phyloP scores from a whole-genome alignment of 1,140 invertebrate species.

The Proctacanthus coquilletti region DNA sequence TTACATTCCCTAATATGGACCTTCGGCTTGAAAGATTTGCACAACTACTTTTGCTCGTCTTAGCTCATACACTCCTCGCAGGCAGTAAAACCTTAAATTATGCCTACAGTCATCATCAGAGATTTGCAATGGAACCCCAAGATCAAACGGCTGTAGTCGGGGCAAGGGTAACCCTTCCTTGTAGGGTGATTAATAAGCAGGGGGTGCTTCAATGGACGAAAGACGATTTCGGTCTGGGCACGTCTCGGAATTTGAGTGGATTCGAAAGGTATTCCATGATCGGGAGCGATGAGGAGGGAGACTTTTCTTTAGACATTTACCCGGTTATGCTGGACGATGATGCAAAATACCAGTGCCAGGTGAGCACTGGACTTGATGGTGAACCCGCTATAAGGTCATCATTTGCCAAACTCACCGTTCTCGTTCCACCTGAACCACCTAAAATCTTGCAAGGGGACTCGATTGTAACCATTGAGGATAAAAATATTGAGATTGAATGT shows the following conservation, averaged over 20 bases:
- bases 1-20: too few species aligned
- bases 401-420: conserved; percentile 49
- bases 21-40: too few species aligned
- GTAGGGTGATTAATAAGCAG: conserved; percentile 52
- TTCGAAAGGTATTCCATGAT: conserved; percentile 71
- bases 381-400: conserved; percentile 47
- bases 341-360: conserved; percentile 61
- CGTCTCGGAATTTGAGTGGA: conserved; percentile 54
- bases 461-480: conserved; percentile 54
- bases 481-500: conserved; percentile 59
- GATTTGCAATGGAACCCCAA: conserved; percentile 70
- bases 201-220: conserved; percentile 74
- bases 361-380: conserved; percentile 46
- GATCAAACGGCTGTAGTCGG: conserved; percentile 59
- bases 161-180: conserved; percentile 51
- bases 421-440: conserved; percentile 60
- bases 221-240: conserved; percentile 67
- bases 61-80: too few species aligned
- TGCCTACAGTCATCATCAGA: conserved; percentile 41
- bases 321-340: conserved; percentile 63
- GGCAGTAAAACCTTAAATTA: too few species aligned
- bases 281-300: conserved; percentile 64
- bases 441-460: conserved; percentile 52
- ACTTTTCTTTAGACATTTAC: conserved; percentile 55
- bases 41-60: too few species aligned